A percentile compares a stretch with the other conserved stretches of the same genome.
phyloP scores from a whole-genome alignment of 1,140 invertebrate species.

The Neelides sp. region DNA sequence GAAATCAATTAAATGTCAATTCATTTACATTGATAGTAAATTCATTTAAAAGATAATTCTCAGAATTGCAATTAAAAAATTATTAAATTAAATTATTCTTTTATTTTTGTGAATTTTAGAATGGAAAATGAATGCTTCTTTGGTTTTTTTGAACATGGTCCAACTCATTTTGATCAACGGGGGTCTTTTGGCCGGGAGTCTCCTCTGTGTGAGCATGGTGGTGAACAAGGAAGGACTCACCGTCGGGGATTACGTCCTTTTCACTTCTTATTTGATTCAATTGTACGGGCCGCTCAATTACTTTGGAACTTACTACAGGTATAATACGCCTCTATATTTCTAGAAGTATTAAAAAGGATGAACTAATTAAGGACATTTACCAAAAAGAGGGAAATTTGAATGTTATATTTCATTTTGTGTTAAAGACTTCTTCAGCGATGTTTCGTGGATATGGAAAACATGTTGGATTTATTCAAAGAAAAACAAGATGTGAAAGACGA shows the following conservation, averaged over 20 bases:
- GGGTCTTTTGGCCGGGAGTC: conserved; percentile 42
- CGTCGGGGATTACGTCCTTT: conserved; percentile 51
- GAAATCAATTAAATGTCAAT: no score
- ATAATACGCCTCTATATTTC: no score
- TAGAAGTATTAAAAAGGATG: background rate
- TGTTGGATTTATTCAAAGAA: conserved; percentile 87
- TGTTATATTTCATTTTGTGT: conserved; percentile 11
- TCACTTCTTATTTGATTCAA: conserved; percentile 48
- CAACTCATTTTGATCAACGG: conserved; percentile 39
- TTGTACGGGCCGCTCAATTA: conserved; percentile 50
- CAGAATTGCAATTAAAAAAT: background rate
- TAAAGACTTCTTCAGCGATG: conserved; percentile 85
- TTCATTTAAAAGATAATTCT: no score
- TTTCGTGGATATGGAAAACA: conserved; percentile 99
- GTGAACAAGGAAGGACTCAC: conserved; percentile 36
- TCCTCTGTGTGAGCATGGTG: conserved; percentile 45
- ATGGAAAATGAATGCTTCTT: conserved; percentile 42
- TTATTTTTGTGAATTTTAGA: conserved; percentile 41
- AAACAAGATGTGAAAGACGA: conserved; percentile 73
- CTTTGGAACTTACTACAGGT: conserved; percentile 53
- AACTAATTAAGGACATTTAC: background rate
- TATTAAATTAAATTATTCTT: background rate
- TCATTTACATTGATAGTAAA: no score
- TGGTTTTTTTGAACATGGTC: conserved; percentile 42
- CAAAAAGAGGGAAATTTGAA: conserved; percentile 3